Percentiles rank a stretch among this genome's conserved stretches.
Evolutionary conservation across 2,888 invertebrate species (phyloP).

Genomic region (Rhabditophanes sp.): DNA sequence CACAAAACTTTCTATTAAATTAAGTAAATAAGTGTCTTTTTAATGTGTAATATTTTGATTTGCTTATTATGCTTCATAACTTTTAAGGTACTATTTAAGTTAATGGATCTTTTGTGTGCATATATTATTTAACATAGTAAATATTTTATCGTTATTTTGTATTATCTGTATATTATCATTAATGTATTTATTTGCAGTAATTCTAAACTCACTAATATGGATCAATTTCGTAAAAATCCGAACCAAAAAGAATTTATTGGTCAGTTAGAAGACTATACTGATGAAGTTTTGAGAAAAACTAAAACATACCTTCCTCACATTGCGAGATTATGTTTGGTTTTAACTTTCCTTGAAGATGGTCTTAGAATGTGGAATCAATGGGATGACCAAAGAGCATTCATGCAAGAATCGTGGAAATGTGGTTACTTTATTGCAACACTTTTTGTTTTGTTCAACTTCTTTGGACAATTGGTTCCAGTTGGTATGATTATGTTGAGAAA

Average conservation of each 20-base stretch:
- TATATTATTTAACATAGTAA: too few species aligned
- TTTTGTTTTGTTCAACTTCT: slow-evolving; percentile 82
- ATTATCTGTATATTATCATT: too few species aligned
- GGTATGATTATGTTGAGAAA: slow-evolving; percentile 81
- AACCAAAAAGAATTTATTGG: slow-evolving; percentile 22
- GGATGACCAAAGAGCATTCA: slow-evolving; percentile 45
- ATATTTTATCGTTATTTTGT: too few species aligned
- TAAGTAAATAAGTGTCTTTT: too few species aligned
- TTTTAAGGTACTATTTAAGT: too few species aligned
- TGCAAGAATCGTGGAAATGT: slow-evolving; percentile 56
- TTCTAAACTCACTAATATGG: too few species aligned
- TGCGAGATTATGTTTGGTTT: slow-evolving; percentile 85
- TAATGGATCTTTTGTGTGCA: too few species aligned
- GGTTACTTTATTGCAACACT: slow-evolving; percentile 78
- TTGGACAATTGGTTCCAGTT: slow-evolving; percentile 83
- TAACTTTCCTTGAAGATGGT: slow-evolving; percentile 96
- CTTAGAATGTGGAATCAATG: slow-evolving; percentile 84
- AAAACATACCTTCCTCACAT: slow-evolving; percentile 68
- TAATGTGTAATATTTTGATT: too few species aligned
- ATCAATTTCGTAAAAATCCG: slow-evolving; percentile 19
- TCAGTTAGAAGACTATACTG: slow-evolving; percentile 34
- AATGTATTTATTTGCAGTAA: too few species aligned
- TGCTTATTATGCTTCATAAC: too few species aligned
- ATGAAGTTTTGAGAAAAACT: slow-evolving; percentile 43
- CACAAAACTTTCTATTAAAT: too few species aligned